Evolutionary conservation across 2,797 vertebrate genomes (phyloP).

Genomic region (Lepilemur septentrionalis): DNA sequence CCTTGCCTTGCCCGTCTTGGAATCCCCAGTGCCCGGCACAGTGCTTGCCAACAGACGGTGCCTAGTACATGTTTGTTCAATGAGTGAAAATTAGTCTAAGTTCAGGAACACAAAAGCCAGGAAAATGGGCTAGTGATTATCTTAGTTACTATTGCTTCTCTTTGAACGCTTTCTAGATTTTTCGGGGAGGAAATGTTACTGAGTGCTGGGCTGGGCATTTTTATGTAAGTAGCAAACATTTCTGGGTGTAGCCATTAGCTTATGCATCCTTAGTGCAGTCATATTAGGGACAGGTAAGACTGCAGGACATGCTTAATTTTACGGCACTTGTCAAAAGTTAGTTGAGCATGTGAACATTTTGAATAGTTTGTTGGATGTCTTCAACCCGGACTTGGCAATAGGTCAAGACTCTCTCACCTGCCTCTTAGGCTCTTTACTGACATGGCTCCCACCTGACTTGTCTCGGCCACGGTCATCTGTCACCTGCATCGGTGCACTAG

Average conservation of each 20-base stretch:
- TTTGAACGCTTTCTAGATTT: neutral
- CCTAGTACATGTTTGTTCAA: neutral
- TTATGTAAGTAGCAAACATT: neutral
- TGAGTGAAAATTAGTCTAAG: neutral
- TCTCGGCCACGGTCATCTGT: neutral
- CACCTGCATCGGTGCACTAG: rapidly evolving
- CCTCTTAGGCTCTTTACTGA: neutral
- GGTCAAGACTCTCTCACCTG: neutral
- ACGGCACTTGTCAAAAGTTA: neutral
- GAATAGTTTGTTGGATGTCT: too few relatives aligned
- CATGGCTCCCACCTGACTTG: rapidly evolving
- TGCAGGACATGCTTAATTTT: neutral
- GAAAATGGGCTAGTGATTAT: neutral
- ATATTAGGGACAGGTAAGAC: neutral
- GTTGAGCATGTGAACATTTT: neutral
- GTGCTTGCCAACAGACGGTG: neutral
- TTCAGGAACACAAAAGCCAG: neutral
- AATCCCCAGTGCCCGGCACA: neutral
- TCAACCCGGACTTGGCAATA: rapidly evolving
- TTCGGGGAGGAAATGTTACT: neutral
- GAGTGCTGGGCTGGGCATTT: neutral
- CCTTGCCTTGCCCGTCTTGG: neutral
- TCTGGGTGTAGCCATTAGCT: neutral
- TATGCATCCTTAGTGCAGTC: neutral
- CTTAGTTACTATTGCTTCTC: neutral